Conservation (phyloP, 2,888 invertebrate species). For the Sicus ferrugineus region DNA sequence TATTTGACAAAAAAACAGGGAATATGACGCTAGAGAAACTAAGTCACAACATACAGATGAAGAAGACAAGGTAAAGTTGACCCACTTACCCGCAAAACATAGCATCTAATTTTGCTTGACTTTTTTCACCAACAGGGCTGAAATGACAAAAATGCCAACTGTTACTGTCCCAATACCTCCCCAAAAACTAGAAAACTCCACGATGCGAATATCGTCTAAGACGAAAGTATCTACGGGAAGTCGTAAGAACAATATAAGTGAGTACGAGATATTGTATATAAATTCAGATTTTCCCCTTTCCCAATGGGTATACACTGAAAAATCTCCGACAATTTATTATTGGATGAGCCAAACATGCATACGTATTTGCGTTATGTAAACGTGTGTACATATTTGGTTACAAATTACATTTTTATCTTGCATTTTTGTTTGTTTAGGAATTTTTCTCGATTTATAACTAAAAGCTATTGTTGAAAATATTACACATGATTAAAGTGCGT, state of each 20-base stretch:
- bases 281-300: too few species aligned
- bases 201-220: conserved; percentile 70
- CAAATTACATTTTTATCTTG: too few species aligned
- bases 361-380: too few species aligned
- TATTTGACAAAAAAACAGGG: conserved; percentile 91
- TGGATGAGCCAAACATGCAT: too few species aligned
- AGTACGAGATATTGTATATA: conserved; percentile 36
- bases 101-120: conserved; percentile 7
- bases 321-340: too few species aligned
- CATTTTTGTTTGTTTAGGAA: too few species aligned
- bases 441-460: too few species aligned
- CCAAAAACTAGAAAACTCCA: conserved; percentile 66
- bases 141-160: conserved; percentile 59
- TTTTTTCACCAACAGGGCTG: conserved; percentile 51
- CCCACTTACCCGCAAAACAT: background rate
- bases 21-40: conserved; percentile 93
- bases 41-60: conserved; percentile 89
- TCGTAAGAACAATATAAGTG: conserved; percentile 65
- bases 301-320: too few species aligned
- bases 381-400: too few species aligned
- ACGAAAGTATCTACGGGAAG: conserved; percentile 70
- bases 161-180: conserved; percentile 43
- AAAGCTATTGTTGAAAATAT: too few species aligned
- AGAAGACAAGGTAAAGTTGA: conserved; percentile 79
- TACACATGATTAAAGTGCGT: too few species aligned